Base-by-base conservation (phyloP, 2,797 vertebrate species). In the Xiphophorus birchmanni region DNA sequence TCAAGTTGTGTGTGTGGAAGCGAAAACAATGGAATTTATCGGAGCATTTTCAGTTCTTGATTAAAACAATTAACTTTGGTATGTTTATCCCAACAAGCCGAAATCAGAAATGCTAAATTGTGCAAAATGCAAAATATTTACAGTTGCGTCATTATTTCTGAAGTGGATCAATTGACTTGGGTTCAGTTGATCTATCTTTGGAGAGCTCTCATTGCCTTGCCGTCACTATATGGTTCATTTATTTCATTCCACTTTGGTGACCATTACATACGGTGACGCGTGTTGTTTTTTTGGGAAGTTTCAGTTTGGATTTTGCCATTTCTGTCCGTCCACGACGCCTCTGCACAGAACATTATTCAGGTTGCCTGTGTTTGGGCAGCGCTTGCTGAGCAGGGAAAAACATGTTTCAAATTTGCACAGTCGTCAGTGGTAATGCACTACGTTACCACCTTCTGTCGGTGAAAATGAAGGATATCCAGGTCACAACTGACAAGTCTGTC, bases 401-500 rank as follows among this genome's bases (percentile, higher is more conserved):
- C 47, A 7, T 73, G 47, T 82, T 89, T 77, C 44, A 80, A 40
- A 83, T 85, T 47, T 78, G 60, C 75, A 47, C 23, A 54, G 76
- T 60, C 5, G 48, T 84, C 67, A 75, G 56, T 73, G 78, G 40
- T 37, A 13, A 47, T 72, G 77, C 65, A 47, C 73, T 63, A 32
- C 71, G 72, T 91, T 65, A 52, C 79, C 86, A 78, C 80, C 78
- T 76, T 81, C 42, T 80, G 82, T 80, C 84, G 56, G 79, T 82
- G 85, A 79, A 82, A 90, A 82, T 90, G 82, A 89, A 85, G 50
- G 54, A 82, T 81, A 84, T 80, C 58, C 78, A 85, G 83, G 81
- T 89, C 84, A 83, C 37, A 10, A 80, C 84, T 74, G 82, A 87
- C 86, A 80, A 80, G 73, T 80, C 77, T 80, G 85, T 50, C 87